A percentile compares a stretch with the other conserved stretches of the same genome.
These are phyloP conservation scores for Cheilosia vernalis DNA, from an alignment of 2,888 invertebrate species.

Conservation along the genomic window DNA sequence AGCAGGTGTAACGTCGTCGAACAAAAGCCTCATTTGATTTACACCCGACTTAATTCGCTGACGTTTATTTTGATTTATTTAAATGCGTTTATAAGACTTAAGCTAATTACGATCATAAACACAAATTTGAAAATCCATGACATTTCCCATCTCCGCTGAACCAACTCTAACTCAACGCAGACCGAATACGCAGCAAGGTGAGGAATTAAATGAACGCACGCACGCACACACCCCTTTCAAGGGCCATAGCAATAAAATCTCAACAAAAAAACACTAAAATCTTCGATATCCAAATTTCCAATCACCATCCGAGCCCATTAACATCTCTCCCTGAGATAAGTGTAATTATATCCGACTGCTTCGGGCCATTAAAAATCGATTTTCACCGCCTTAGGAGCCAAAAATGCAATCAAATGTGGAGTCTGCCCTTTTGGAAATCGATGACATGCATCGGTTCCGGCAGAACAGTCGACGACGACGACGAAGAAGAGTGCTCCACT, in stretches of 20 bases:
- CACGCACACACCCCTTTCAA: conserved; percentile 5
- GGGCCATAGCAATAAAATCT: conserved; percentile 33
- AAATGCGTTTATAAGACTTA: conserved; percentile 8
- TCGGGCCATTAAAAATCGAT: conserved; percentile 71
- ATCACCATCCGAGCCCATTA: conserved; percentile 65
- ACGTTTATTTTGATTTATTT: conserved; percentile 28
- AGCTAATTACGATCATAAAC: conserved; percentile 35
- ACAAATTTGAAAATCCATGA: not conserved
- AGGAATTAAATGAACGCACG: not conserved
- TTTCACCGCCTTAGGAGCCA: conserved; percentile 62
- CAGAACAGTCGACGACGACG: not conserved
- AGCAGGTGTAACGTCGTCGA: too few relatives aligned
- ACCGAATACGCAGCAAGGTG: not conserved
- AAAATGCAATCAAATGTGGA: conserved; percentile 65
- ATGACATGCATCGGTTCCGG: conserved; percentile 52
- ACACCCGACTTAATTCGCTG: not conserved
- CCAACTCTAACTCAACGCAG: not conserved
- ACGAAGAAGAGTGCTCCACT: conserved; percentile 24
- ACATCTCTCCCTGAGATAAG: conserved; percentile 58
- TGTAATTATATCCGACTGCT: conserved; percentile 71
- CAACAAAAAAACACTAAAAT: conserved; percentile 55
- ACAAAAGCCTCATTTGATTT: not conserved
- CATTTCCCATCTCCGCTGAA: not conserved
- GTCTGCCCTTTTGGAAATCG: conserved; percentile 49
- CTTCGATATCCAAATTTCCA: conserved; percentile 50